Conservation (phyloP, 2,888 invertebrate species). For the Nomada ruficornis region DNA sequence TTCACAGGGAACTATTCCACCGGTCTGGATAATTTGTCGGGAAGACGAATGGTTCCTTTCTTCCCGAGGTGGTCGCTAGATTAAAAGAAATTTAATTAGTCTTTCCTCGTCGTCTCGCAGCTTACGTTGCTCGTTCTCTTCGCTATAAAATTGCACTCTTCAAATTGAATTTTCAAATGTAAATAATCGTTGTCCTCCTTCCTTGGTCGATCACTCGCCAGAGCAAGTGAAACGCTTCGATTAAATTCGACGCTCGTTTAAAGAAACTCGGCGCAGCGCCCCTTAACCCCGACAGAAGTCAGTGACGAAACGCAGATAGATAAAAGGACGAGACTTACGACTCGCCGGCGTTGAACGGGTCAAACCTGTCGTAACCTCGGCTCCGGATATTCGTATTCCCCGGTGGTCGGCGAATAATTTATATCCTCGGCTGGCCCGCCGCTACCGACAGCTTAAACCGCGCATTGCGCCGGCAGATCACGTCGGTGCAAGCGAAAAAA, state of each 20-base stretch:
- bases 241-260: neutral
- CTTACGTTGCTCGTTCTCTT: neutral
- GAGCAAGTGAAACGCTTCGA: neutral
- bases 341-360: slow-evolving; percentile 42
- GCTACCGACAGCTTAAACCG: slow-evolving; percentile 50
- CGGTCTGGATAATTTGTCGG: slow-evolving; percentile 45
- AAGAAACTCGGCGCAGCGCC: neutral
- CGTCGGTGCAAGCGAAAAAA: slow-evolving; percentile 59
- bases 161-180: neutral
- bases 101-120: neutral
- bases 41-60: slow-evolving; percentile 38
- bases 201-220: too few species aligned
- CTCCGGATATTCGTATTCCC: slow-evolving; percentile 58
- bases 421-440: slow-evolving; percentile 49
- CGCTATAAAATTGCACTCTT: neutral
- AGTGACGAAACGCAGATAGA: slow-evolving; percentile 18
- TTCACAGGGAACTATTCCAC: slow-evolving; percentile 33
- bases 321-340: slow-evolving; percentile 13
- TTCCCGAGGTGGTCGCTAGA: slow-evolving; percentile 1
- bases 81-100: slow-evolving; percentile 40
- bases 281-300: neutral
- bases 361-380: slow-evolving; percentile 56
- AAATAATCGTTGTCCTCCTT: too few species aligned
- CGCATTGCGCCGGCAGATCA: slow-evolving; percentile 58
- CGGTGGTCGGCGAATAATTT: slow-evolving; percentile 59